Evolutionary conservation across 1,140 invertebrate genomes (phyloP).

Genomic region (Cherax quadricarinatus): DNA sequence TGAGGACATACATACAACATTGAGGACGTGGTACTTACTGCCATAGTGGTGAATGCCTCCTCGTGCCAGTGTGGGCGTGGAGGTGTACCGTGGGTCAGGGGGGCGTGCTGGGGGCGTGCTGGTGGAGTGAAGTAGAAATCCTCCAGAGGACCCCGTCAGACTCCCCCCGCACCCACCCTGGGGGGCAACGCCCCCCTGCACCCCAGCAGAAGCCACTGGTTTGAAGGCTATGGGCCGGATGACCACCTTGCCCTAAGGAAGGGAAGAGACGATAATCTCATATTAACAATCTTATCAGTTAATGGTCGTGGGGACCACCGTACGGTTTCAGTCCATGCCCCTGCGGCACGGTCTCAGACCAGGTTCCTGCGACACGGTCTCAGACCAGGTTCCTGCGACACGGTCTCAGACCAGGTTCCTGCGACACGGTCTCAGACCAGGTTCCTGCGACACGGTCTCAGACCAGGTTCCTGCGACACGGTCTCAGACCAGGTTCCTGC

Average conservation of each 20-base stretch:
- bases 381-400: neutral
- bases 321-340: too few relatives aligned
- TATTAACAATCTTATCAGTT: too few relatives aligned
- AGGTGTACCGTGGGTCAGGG: constrained; percentile 79
- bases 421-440: too few relatives aligned
- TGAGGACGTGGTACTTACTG: constrained; percentile 79
- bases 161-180: constrained; percentile 70
- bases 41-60: constrained; percentile 82
- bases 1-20: too few relatives aligned
- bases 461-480: too few relatives aligned
- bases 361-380: too few relatives aligned
- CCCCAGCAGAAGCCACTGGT: constrained; percentile 78
- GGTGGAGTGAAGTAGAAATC: neutral
- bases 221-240: constrained; percentile 87
- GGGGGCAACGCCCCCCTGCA: constrained; percentile 77
- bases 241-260: constrained; percentile 81
- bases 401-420: neutral
- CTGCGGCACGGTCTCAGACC: too few relatives aligned
- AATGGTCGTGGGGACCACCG: too few relatives aligned
- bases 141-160: constrained; percentile 14
- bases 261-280: neutral
- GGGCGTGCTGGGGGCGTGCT: neutral
- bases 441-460: too few relatives aligned
- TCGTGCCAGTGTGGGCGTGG: constrained; percentile 82
- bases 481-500: too few relatives aligned